Evolutionary conservation across 2,113 vertebrate genomes (phyloP).

Genomic region (Grantiella picta): DNA sequence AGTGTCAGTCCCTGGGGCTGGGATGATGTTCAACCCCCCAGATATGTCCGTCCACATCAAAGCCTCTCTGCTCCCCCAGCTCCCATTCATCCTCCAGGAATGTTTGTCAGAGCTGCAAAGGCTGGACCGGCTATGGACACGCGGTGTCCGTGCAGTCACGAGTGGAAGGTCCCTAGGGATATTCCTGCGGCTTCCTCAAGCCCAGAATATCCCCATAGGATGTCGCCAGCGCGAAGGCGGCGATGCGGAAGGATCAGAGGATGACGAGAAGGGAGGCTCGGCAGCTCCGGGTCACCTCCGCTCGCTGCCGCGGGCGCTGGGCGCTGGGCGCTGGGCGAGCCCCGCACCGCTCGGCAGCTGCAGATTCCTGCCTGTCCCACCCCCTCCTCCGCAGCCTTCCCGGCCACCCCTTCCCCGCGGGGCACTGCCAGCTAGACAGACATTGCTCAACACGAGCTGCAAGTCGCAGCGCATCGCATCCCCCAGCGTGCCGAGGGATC

Average conservation of each 20-base stretch:
- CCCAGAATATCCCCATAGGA: background rate
- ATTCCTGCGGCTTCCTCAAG: background rate
- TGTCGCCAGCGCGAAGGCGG: background rate
- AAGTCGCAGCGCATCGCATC: background rate
- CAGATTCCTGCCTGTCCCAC: slow-evolving; percentile 27
- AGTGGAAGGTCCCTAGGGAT: background rate
- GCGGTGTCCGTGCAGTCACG: fast-evolving
- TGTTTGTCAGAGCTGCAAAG: background rate
- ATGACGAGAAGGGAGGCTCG: background rate
- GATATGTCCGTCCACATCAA: background rate
- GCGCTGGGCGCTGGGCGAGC: background rate
- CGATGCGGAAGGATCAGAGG: background rate
- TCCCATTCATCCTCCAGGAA: background rate
- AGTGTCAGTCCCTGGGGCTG: background rate
- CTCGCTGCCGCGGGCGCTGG: background rate
- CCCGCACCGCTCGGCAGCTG: slow-evolving; percentile 21
- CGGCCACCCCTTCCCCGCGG: slow-evolving; percentile 30
- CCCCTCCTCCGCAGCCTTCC: slow-evolving; percentile 3
- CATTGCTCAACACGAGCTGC: slow-evolving; percentile 22
- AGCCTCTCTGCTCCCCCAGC: background rate
- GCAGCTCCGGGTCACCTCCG: background rate
- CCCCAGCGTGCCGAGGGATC: background rate
- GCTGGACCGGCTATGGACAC: background rate
- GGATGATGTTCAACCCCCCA: background rate
- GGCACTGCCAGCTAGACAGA: slow-evolving; percentile 5